Conservation (phyloP, 2,797 vertebrate species). For the Pseudochromis fuscus region DNA sequence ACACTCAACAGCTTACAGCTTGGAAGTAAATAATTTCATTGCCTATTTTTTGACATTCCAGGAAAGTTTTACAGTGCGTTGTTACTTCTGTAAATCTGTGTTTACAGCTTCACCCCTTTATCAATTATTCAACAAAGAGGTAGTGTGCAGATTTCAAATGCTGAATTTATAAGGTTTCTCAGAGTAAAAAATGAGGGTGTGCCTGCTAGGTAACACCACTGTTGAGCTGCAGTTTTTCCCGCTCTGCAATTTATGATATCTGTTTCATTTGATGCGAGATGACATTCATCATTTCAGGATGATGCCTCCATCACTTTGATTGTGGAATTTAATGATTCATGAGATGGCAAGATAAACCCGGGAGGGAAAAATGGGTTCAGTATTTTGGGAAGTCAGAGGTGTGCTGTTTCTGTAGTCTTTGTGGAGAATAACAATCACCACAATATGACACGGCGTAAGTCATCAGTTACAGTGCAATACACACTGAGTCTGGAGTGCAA, state of each 20-base stretch:
- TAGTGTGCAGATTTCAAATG: conserved; percentile 65
- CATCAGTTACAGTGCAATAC: conserved; percentile 5
- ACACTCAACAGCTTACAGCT: conserved; percentile 19
- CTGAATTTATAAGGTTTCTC: conserved; percentile 62
- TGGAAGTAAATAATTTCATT: conserved; percentile 49
- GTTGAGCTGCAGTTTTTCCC: conserved; percentile 47
- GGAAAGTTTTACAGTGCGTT: conserved; percentile 55
- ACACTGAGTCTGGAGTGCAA: conserved; percentile 20
- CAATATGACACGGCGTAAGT: conserved; percentile 10
- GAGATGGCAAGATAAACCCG: conserved; percentile 50
- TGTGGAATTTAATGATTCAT: conserved; percentile 65
- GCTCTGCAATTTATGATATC: conserved; percentile 55
- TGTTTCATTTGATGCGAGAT: conserved; percentile 62
- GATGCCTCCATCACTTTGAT: conserved; percentile 48
- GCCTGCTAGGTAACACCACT: conserved; percentile 53
- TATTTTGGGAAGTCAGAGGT: conserved; percentile 45
- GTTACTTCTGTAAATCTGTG: conserved; percentile 64
- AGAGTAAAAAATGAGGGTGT: conserved; percentile 59
- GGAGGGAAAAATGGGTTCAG: conserved; percentile 14
- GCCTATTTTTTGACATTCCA: conserved; percentile 61
- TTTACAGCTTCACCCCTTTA: conserved; percentile 71
- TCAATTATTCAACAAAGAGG: conserved; percentile 80
- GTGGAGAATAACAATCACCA: conserved; percentile 46
- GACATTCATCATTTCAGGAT: conserved; percentile 58
- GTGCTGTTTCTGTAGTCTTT: conserved; percentile 24